phyloP scores from a whole-genome alignment of 1,140 invertebrate species.

The Pseudoatta argentina region DNA sequence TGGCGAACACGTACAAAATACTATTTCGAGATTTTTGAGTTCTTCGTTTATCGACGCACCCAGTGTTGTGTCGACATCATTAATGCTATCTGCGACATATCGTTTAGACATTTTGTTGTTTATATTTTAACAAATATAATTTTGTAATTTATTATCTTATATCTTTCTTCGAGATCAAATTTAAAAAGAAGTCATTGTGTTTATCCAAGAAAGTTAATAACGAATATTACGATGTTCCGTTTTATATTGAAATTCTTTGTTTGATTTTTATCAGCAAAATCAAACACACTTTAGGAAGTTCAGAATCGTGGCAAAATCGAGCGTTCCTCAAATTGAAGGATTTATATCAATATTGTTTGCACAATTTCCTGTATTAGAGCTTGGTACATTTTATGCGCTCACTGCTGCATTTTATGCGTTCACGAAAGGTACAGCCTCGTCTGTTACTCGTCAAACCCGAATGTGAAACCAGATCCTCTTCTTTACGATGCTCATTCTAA shows the following conservation, averaged over 20 bases:
- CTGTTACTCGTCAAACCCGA: conserved; percentile 49
- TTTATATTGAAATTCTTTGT: background rate
- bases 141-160: background rate
- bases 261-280: conserved; percentile 3
- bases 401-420: background rate
- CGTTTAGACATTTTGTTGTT: background rate
- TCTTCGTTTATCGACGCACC: background rate
- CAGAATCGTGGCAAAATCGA: background rate
- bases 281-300: background rate
- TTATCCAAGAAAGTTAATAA: background rate
- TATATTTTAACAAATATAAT: too few relatives aligned
- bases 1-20: conserved; percentile 24
- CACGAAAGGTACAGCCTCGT: background rate
- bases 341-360: conserved; percentile 13
- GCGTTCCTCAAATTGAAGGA: background rate
- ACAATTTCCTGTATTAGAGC: background rate
- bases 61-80: background rate
- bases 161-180: background rate
- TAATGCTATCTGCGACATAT: background rate
- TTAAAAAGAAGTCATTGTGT: background rate
- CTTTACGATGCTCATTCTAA: conserved; percentile 36
- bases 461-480: conserved; percentile 59
- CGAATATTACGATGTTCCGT: background rate
- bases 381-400: background rate
- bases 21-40: background rate